Evolutionary conservation across 2,113 vertebrate genomes (phyloP), one percentile per base, ranked within the genome.

Genomic region (Salminus brasiliensis): DNA sequence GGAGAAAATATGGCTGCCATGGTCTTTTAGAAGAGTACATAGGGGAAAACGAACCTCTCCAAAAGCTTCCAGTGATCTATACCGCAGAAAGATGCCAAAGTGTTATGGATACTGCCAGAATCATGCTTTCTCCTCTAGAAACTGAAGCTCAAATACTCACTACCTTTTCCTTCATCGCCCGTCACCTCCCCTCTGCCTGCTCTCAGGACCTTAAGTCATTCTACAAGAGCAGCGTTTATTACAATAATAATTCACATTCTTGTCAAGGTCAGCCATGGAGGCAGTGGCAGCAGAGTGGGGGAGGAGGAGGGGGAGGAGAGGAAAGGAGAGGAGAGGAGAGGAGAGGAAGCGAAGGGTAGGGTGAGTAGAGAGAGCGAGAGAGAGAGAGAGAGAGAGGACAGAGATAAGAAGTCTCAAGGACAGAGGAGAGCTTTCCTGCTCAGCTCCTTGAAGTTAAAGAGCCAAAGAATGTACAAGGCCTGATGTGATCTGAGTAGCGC

Each of bases 211-310:
- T 87, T 36, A 87, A 87, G 84, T 91, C 86, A 89, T 72, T 79
- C 82, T 85, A 87, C 85, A 88, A 85, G 84, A 89, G 85, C 85
- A 74, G 86, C 87, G 88, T 92, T 91, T 88, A 86, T 90, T 91
- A 87, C 91, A 90, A 90, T 87, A 91, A 88, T 90, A 87, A 89
- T 85, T 88, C 84, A 88, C 87, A 91, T 89, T 91, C 90, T 88
- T 85, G 88, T 89, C 89, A 92, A 92, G 91, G 91, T 93, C 91
- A 92, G 81, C 82, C 79, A 81, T 82, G 83, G 80, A 81, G 10
- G 63, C 81, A 83, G 63, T 10, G 39, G 72, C 6, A 27, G 73
- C 67, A 43, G 52, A 55, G 21, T 83, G 84, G 60, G 80, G 83
- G 45, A 47, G 41, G 63, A 41, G 67, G 1, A 1, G 41, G 30